phyloP scores from a whole-genome alignment of 2,113 vertebrate genomes.

The Prolemur simus region DNA sequence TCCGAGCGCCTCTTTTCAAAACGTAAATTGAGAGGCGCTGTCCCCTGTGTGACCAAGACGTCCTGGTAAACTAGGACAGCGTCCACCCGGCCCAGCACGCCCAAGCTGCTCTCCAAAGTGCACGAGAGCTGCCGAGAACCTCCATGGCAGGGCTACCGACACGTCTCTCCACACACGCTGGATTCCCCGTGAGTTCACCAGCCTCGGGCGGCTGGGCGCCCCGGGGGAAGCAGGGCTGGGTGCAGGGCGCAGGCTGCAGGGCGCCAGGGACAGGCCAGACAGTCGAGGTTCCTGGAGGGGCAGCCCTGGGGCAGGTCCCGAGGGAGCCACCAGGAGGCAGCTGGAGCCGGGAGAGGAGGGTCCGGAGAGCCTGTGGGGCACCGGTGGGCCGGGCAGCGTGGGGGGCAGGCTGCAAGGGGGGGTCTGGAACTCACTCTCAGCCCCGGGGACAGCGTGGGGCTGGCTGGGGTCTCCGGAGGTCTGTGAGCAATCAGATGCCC shows the following conservation, averaged over 20 bases:
- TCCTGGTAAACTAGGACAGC: not conserved
- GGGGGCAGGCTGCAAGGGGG: not conserved
- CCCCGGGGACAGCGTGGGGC: not conserved
- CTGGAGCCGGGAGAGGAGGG: not conserved
- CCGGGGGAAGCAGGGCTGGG: not conserved
- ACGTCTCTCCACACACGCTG: not conserved
- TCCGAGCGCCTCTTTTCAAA: constrained; percentile 38
- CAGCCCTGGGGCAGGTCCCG: not conserved
- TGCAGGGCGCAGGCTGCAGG: not conserved
- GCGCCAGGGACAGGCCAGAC: not conserved
- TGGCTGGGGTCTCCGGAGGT: not conserved
- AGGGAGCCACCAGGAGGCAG: not conserved
- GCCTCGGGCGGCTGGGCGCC: not conserved
- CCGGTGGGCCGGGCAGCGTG: not conserved
- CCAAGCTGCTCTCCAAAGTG: not conserved
- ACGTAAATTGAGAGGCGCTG: not conserved
- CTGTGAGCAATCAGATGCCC: not conserved
- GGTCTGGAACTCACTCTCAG: not conserved
- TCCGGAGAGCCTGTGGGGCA: not conserved
- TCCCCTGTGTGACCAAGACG: not conserved
- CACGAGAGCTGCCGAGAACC: not conserved
- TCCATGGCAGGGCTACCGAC: fast-evolving
- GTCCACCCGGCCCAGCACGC: not conserved
- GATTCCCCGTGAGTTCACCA: not conserved
- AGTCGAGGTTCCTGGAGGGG: not conserved